Conservation (phyloP, 2,888 invertebrate species). For the Thumatha senex region DNA sequence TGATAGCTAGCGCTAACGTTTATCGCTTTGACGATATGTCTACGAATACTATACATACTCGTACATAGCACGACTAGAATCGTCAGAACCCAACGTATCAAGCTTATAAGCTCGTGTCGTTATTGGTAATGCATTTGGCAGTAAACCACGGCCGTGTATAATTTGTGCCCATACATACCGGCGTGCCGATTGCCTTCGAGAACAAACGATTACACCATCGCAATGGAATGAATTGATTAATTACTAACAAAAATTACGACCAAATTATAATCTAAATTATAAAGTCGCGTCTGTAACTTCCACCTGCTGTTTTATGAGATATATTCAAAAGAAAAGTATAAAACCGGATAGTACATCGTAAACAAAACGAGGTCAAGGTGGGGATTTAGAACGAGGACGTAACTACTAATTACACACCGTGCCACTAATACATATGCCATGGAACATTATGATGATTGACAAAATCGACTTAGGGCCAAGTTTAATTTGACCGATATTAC, state of each 20-base stretch:
- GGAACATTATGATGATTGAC: conserved; percentile 45
- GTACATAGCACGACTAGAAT: conserved; percentile 30
- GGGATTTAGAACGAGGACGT: conserved; percentile 70
- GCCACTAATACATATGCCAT: conserved; percentile 52
- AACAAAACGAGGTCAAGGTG: conserved; percentile 78
- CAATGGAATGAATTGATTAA: conserved; percentile 18
- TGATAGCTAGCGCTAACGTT: conserved; percentile 39
- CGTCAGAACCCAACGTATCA: conserved; percentile 36
- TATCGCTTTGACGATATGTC: conserved; percentile 60
- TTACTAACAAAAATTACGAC: conserved; percentile 12
- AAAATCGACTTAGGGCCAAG: conserved; percentile 35
- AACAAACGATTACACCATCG: conserved; percentile 26
- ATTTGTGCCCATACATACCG: conserved; percentile 31
- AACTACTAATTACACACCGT: conserved; percentile 66
- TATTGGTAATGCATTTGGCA: conserved; percentile 64
- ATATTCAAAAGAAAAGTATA: conserved; percentile 61
- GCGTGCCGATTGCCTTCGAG: conserved; percentile 44
- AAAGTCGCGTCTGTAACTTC: conserved; percentile 46
- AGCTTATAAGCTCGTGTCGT: conserved; percentile 55
- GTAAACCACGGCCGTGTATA: conserved; percentile 42
- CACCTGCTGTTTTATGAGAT: conserved; percentile 59
- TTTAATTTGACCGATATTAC: background rate
- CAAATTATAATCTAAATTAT: conserved; percentile 28
- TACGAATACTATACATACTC: conserved; percentile 46
- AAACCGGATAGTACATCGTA: conserved; percentile 66